Evolutionary conservation across 1,140 invertebrate species (phyloP).

Genomic region (Pectinophora gossypiella): DNA sequence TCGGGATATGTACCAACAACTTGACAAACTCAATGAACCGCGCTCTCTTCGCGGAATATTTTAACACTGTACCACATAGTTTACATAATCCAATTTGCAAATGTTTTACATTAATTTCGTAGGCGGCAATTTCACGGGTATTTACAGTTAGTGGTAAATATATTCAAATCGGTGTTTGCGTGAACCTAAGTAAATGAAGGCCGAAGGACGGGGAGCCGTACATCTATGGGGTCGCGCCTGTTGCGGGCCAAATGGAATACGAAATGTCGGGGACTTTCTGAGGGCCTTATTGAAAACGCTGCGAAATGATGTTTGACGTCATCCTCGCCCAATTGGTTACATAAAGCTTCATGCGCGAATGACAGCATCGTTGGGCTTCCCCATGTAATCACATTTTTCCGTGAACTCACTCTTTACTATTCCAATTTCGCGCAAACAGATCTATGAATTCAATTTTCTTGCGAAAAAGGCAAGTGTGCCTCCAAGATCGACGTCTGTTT

Average conservation of each 20-base stretch:
- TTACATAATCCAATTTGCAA: slow-evolving; percentile 24
- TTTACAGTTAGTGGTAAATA: slow-evolving; percentile 23
- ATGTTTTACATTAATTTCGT: slow-evolving; percentile 25
- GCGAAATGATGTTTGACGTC: slow-evolving; percentile 26
- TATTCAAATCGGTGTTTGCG: slow-evolving; percentile 43
- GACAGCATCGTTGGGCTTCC: neutral
- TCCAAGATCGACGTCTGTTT: no score
- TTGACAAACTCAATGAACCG: neutral
- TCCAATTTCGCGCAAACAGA: neutral
- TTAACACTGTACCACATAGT: slow-evolving; percentile 19
- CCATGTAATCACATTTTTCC: neutral
- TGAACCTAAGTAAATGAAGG: slow-evolving; percentile 46
- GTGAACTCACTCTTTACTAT: no score
- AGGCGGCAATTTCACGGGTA: slow-evolving; percentile 21
- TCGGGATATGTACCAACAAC: no score
- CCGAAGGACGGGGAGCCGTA: slow-evolving; percentile 19
- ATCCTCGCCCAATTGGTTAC: slow-evolving; percentile 21
- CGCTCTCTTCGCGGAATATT: slow-evolving; percentile 23
- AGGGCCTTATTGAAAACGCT: slow-evolving; percentile 37
- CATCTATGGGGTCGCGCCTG: slow-evolving; percentile 25
- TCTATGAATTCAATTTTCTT: neutral
- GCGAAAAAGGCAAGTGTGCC: no score
- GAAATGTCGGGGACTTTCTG: slow-evolving; percentile 34
- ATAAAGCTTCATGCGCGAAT: slow-evolving; percentile 12
- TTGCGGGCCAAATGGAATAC: slow-evolving; percentile 22